Base-by-base conservation (phyloP, 2,113 vertebrate species). In the Pica pica region DNA sequence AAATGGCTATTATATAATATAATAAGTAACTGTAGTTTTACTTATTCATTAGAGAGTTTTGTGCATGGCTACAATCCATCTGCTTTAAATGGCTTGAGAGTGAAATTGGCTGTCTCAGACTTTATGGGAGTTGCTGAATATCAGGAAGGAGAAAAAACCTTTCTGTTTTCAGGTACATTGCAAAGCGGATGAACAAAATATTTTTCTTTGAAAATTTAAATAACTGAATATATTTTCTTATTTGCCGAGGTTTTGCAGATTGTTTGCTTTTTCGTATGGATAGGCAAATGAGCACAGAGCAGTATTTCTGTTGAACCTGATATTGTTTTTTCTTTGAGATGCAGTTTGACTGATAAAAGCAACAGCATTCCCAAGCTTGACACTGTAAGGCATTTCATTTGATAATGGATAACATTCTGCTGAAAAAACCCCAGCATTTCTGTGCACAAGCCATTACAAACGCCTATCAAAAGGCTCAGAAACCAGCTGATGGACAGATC, bases 1-100 rank as follows among this genome's bases (percentile, higher is more conserved):
- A 97, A 97, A 97, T 97, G 90, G 90, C 88, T 96, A 97, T 97
- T 97, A 94, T 94, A 95, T 96, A 97, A 96, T 96, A 97, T 94
- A 97, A 97, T 96, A 96, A 97, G 95, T 86, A 94, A 95, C 92
- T 93, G 92, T 96, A 96, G 94, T 96, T 97, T 97, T 96, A 95
- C 94, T 95, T 94, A 95, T 97, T 96, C 92, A 96, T 96, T 97
- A 96, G 90, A 84, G 91, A 83, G 91, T 95, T 97, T 94, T 97
- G 93, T 97, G 93, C 94, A 94, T 92, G 95, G 94, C 95, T 96
- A 96, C 94, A 96, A 97, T 95, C 96, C 96, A 96, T 97, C 96
- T 97, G 93, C 94, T 97, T 96, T 97, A 97, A 96, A 97, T 87
- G 94, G 64, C 89, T 94, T 95, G 92, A 97, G 89, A 96, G 95